Evolutionary conservation across 2,113 vertebrate species (phyloP).

Genomic region (Pipa parva): DNA sequence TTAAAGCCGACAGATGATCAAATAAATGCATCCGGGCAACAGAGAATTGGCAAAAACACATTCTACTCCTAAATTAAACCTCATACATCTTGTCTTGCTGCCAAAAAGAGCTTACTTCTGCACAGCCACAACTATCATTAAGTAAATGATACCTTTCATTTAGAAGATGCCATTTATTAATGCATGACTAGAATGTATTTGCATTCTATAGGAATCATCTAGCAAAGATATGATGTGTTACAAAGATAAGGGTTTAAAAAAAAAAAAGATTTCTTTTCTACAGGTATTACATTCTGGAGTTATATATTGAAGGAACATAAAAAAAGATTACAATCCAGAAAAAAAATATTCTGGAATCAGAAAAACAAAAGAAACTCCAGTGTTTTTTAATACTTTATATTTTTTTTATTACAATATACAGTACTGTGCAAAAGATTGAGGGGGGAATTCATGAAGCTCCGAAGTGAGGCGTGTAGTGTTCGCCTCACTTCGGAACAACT

Average conservation of each 20-base stretch:
- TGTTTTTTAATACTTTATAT: no score
- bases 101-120: background rate
- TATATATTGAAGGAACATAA: slow-evolving; percentile 11
- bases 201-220: background rate
- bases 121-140: slow-evolving; percentile 16
- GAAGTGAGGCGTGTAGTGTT: no score
- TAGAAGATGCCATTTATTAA: slow-evolving; percentile 6
- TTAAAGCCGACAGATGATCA: background rate
- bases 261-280: slow-evolving; percentile 20
- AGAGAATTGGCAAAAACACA: no score
- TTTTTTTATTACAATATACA: no score
- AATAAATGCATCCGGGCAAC: background rate
- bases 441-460: no score
- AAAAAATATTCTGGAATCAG: no score
- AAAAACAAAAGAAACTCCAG: no score
- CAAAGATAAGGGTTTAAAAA: background rate
- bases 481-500: no score
- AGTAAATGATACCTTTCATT: slow-evolving; percentile 26
- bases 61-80: slow-evolving; percentile 10
- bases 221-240: slow-evolving; percentile 10
- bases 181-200: slow-evolving; percentile 6
- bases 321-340: background rate
- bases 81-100: slow-evolving; percentile 1
- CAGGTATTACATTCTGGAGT: slow-evolving; percentile 3
- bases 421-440: no score